Evolutionary conservation across 92 coral and sea anemone genomes (phyloP).

Genomic region (Desmophyllum pertusum): DNA sequence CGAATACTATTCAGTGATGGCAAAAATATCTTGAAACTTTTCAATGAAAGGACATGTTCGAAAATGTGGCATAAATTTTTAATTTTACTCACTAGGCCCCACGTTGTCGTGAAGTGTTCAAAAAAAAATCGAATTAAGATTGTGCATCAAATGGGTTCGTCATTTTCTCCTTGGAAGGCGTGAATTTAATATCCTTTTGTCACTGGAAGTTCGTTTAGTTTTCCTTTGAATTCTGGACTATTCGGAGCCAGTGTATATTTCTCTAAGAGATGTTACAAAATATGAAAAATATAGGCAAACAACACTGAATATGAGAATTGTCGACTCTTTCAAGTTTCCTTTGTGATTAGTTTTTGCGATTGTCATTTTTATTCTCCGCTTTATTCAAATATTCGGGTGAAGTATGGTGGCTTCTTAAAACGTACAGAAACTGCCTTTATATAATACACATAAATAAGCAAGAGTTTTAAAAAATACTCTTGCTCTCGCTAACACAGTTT

Average conservation of each 20-base stretch:
- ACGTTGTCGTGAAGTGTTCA: slow-evolving; percentile 57
- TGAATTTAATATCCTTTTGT: slow-evolving; percentile 34
- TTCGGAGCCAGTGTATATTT: background rate
- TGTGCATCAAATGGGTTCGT: slow-evolving; percentile 43
- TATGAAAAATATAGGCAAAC: slow-evolving; percentile 3
- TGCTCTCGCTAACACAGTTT: slow-evolving; percentile 31
- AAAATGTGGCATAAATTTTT: slow-evolving; percentile 47
- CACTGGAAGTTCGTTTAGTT: slow-evolving; percentile 18
- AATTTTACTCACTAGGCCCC: slow-evolving; percentile 54
- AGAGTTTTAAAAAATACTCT: slow-evolving; percentile 14
- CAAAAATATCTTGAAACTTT: slow-evolving; percentile 4
- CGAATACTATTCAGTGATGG: background rate
- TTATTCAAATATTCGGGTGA: background rate
- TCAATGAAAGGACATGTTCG: slow-evolving; percentile 37
- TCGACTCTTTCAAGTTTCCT: slow-evolving; percentile 7
- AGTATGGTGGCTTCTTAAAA: background rate
- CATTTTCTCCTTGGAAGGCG: slow-evolving; percentile 36
- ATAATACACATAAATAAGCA: slow-evolving; percentile 3
- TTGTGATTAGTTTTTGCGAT: slow-evolving; percentile 4
- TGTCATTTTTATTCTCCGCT: background rate
- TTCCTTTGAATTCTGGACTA: background rate
- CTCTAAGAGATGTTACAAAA: background rate
- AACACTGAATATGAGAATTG: background rate
- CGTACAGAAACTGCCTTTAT: background rate
- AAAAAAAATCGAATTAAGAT: slow-evolving; percentile 61